Percentiles rank a stretch among this genome's conserved stretches.
Evolutionary conservation across 2,113 vertebrate species (phyloP).

Genomic region (Gracilinanus agilis): DNA sequence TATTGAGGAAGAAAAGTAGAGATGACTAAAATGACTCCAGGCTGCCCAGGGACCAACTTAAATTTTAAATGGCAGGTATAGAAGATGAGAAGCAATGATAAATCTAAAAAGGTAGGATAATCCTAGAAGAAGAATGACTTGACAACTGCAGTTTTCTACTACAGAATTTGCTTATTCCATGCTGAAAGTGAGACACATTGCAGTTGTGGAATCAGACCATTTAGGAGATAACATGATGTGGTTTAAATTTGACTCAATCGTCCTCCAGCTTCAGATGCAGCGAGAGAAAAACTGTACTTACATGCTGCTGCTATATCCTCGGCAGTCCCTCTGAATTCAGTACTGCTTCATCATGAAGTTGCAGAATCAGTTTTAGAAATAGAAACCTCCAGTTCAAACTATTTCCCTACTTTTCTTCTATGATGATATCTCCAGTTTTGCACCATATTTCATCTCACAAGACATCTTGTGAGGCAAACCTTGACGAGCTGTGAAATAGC

Average conservation of each 20-base stretch:
- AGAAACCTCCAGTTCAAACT: not conserved
- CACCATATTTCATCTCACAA: not conserved
- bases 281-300: fast-evolving
- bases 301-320: not conserved
- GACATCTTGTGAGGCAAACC: not conserved
- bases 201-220: not conserved
- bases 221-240: not conserved
- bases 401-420: not conserved
- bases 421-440: not conserved
- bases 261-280: not conserved
- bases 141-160: not conserved
- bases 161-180: constrained; percentile 21
- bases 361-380: constrained; percentile 23
- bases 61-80: not conserved
- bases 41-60: not conserved
- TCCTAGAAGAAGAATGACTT: not conserved
- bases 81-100: not conserved
- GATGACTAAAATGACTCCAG: not conserved
- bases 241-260: not conserved
- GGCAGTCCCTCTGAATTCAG: not conserved
- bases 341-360: not conserved
- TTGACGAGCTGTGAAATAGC: not conserved
- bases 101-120: not conserved
- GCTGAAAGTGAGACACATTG: not conserved
- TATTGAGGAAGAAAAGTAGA: not conserved